Percentiles rank a stretch among this genome's conserved stretches.
Evolutionary conservation across 2,888 invertebrate genomes (phyloP).

Genomic region (Crossocerus cetratus): DNA sequence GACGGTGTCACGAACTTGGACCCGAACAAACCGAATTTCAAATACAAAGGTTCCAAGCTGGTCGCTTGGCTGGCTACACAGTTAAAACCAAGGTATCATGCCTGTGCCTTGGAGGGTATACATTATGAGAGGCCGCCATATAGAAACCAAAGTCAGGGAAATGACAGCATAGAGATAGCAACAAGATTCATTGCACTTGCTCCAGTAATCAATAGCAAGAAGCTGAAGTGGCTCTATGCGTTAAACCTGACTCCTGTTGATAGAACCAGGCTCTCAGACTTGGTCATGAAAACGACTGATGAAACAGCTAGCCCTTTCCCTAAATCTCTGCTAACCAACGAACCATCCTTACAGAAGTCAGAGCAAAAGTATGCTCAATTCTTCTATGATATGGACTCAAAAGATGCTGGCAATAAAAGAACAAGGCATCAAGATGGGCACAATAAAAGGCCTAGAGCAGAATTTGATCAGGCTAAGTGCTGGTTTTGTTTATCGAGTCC

Average conservation of each 20-base stretch:
- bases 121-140: constrained; percentile 95
- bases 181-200: constrained; percentile 94
- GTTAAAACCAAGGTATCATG: constrained; percentile 95
- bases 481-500: constrained; percentile 99
- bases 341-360: constrained; percentile 70
- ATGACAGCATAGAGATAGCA: constrained; percentile 85
- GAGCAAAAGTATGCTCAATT: constrained; percentile 83
- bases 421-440: constrained; percentile 76
- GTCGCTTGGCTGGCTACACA: constrained; percentile 90
- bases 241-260: constrained; percentile 90
- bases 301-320: constrained; percentile 90
- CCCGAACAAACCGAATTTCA: constrained; percentile 75
- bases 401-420: constrained; percentile 78
- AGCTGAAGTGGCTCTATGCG: constrained; percentile 96
- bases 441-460: constrained; percentile 79
- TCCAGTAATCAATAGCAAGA: constrained; percentile 87
- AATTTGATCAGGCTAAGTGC: constrained; percentile 88
- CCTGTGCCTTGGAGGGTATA: constrained; percentile 86
- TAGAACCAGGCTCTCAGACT: constrained; percentile 86
- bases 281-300: constrained; percentile 90
- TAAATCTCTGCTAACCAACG: constrained; percentile 60
- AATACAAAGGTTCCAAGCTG: constrained; percentile 81
- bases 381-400: constrained; percentile 91
- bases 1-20: constrained; percentile 82
- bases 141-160: constrained; percentile 86